Evolutionary conservation across 2,888 invertebrate species (phyloP), one percentile per base, ranked within the genome.

Genomic region (Agelastica alni): DNA sequence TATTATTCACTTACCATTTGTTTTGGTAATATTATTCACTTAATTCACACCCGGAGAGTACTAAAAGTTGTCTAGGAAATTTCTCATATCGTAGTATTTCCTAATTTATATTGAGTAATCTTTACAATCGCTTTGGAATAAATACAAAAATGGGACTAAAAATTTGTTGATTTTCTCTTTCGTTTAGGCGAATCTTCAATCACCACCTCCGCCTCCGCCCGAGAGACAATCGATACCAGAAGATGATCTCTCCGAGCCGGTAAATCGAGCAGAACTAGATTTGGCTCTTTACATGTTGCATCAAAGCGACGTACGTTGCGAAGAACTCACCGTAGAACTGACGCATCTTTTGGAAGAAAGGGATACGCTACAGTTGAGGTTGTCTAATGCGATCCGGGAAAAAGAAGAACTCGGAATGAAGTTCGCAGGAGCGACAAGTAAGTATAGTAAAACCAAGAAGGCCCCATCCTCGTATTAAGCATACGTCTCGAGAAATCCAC

Each of bases 201-300:
- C 45, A 7, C 34, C 36, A 3, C 32, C 45, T 1, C 39, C 12
- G 57, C 59, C 41, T 53, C 56, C 37, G 47, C 30, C 22, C 1
- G 31, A 17, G 12, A 20, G 18, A 12, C 14, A 44, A 36, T 37
- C 58, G 9, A 18, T 31, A 3, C 36, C 47, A 4, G 67, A 67
- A 17, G 66, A 69, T 10, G 67, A 71, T 48, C 49, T 67, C 9
- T 56, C 65, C 1, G 74, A 74, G 42, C 68, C 70, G 6, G 74
- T 73, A 2, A 74, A 68, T 45, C 63, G 85, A 68, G 84, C 86
- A 0, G 90, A 92, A 73, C 76, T 92, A 46, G 91, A 93, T 70
- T 78, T 91, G 45, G 91, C 92, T 0, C 74, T 91, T 32, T 91
- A 91, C 70, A 89, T 91, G 87, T 77, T 93, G 45, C 93, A 94